Base-by-base conservation (phyloP, 1,140 invertebrate species). In the Ladona fulva region DNA sequence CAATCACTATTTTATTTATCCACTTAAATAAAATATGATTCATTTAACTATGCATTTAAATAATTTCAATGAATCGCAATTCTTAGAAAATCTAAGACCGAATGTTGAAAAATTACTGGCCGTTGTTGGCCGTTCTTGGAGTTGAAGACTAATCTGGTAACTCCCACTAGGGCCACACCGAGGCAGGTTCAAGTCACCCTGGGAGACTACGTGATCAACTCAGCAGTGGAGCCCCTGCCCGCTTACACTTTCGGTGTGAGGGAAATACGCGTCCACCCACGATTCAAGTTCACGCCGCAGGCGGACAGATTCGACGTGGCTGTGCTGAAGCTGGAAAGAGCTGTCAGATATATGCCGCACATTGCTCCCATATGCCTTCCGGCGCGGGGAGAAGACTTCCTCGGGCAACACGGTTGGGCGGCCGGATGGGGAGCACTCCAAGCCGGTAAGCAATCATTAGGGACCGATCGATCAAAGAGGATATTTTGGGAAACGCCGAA, bases 251-350 rank as follows among this genome's bases (percentile, higher is more conserved):
- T 96, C 82, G 94, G 94, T 1, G 95, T 97, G 0, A 87, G 92
- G 22, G 90, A 93, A 80, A 97, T 97, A 59, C 89, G 94, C 84
- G 94, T 97, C 1, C 96, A 97, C 86, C 96, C 96, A 0, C 94
- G 95, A 82, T 97, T 97, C 86, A 96, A 97, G 84, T 97, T 97
- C 82, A 97, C 96, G 0, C 96, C 96, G 0, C 95, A 96, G 84
- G 93, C 93, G 0, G 92, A 93, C 82, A 87, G 85, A 85, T 97
- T 95, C 82, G 96, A 98, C 83, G 95, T 98, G 0, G 96, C 96
- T 24, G 95, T 97, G 6, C 86, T 98, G 78, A 90, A 93, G 75
- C 85, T 97, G 80, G 94, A 97, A 82, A 88, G 94, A 79, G 93
- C 95, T 14, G 95, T 97, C 24, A 92, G 94, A 82, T 87, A 95